A percentile compares a stretch with the other conserved stretches of the same genome.
Evolutionary conservation across 2,888 invertebrate species (phyloP).

Genomic region (Sesamia inferens): DNA sequence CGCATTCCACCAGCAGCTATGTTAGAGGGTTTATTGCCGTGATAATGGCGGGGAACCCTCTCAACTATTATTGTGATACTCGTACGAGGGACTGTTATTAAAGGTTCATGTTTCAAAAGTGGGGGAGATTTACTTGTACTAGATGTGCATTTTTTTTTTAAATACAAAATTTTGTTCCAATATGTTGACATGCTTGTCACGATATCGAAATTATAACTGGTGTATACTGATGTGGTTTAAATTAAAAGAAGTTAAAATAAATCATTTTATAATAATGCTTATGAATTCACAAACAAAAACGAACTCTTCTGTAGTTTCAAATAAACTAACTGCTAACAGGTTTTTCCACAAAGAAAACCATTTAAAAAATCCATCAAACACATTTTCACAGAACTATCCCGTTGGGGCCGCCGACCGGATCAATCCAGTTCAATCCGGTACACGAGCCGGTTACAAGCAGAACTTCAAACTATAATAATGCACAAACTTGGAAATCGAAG

Average conservation of each 20-base stretch:
- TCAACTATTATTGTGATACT: constrained; percentile 50
- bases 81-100: constrained; percentile 33
- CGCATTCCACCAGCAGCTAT: constrained; percentile 26
- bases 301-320: background rate
- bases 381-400: background rate
- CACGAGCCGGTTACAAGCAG: constrained; percentile 44
- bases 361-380: background rate
- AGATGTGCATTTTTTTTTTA: background rate
- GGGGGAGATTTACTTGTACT: background rate
- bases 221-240: no score
- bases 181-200: no score
- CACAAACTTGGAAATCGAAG: constrained; percentile 58
- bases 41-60: constrained; percentile 36
- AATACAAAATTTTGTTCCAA: background rate
- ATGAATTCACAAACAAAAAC: background rate
- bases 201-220: background rate
- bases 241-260: background rate
- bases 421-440: constrained; percentile 26
- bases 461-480: constrained; percentile 49
- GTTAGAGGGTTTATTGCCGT: constrained; percentile 37
- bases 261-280: background rate
- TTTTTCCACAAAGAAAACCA: background rate
- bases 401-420: constrained; percentile 2
- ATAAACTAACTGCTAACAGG: background rate
- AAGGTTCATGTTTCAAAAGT: constrained; percentile 5